Conservation (phyloP, 2,888 invertebrate genomes). For the Ormyrus labotus region DNA sequence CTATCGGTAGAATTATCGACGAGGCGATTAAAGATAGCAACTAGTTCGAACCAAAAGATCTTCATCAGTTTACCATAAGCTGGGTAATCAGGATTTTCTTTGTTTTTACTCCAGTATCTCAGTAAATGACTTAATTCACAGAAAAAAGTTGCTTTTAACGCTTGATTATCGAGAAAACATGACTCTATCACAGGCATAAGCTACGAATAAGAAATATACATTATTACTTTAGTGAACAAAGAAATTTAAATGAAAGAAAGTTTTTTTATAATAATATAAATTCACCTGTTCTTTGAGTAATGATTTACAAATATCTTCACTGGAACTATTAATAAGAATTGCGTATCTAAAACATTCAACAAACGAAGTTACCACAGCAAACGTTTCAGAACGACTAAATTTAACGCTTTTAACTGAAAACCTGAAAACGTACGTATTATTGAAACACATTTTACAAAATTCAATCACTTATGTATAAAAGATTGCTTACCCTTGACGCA, state of each 20-base stretch:
- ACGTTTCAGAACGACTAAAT: constrained; percentile 82
- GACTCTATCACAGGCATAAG: constrained; percentile 77
- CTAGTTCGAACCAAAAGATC: constrained; percentile 74
- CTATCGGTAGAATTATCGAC: constrained; percentile 57
- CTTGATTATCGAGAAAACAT: constrained; percentile 74
- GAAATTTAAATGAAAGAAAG: constrained; percentile 3
- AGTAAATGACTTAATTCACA: constrained; percentile 77
- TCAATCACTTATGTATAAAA: neutral
- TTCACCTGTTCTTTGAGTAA: constrained; percentile 73
- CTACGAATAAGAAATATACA: constrained; percentile 69
- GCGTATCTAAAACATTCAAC: constrained; percentile 86
- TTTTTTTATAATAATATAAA: constrained; percentile 14
- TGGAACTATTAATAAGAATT: constrained; percentile 77
- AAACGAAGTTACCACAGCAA: constrained; percentile 82
- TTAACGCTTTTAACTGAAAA: constrained; percentile 80
- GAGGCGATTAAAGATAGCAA: constrained; percentile 67
- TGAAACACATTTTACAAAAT: no score
- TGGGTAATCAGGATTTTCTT: constrained; percentile 66
- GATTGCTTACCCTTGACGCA: constrained; percentile 80
- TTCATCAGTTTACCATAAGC: constrained; percentile 71
- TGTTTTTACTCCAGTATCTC: constrained; percentile 79
- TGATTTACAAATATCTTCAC: constrained; percentile 73
- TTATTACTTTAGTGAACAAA: constrained; percentile 12
- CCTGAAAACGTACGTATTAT: constrained; percentile 71
- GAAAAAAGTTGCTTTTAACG: constrained; percentile 76